Percentiles rank a stretch among this genome's conserved stretches.
These are phyloP conservation scores for Xenentodon cancila DNA, from an alignment of 2,797 vertebrate species.

Conservation along the genomic window DNA sequence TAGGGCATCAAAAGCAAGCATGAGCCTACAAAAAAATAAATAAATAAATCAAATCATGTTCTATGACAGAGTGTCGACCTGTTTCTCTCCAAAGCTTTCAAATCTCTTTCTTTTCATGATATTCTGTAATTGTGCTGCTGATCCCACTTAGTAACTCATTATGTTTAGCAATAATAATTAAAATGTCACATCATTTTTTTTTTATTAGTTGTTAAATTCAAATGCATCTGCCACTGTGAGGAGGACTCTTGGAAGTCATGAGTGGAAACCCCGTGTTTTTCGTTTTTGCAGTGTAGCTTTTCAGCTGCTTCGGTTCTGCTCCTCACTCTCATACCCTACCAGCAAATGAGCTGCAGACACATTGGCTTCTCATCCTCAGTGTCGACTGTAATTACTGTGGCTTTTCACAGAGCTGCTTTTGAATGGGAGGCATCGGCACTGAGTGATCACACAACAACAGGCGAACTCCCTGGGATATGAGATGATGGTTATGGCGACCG, in stretches of 20 bases:
- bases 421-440: slow-evolving; percentile 41
- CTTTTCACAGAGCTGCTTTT: slow-evolving; percentile 62
- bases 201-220: too few species aligned
- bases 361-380: slow-evolving; percentile 43
- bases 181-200: too few species aligned
- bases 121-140: background rate
- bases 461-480: slow-evolving; percentile 44
- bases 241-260: background rate
- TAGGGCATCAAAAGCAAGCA: too few species aligned
- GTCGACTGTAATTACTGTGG: slow-evolving; percentile 59
- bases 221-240: too few species aligned
- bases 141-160: slow-evolving; percentile 5
- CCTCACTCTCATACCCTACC: slow-evolving; percentile 31
- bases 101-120: background rate
- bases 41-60: too few species aligned
- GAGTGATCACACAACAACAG: slow-evolving; percentile 55
- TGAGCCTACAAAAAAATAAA: too few species aligned
- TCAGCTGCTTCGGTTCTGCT: slow-evolving; percentile 22
- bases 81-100: background rate
- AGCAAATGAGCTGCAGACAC: slow-evolving; percentile 41
- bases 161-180: background rate
- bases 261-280: slow-evolving; percentile 1
- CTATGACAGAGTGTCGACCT: too few species aligned
- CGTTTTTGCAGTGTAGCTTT: slow-evolving; percentile 3
- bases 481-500: slow-evolving; percentile 37